Percentiles rank a stretch among this genome's conserved stretches.
Evolutionary conservation across 2,797 vertebrate genomes (phyloP).

Genomic region (Arremon aurantiirostris): DNA sequence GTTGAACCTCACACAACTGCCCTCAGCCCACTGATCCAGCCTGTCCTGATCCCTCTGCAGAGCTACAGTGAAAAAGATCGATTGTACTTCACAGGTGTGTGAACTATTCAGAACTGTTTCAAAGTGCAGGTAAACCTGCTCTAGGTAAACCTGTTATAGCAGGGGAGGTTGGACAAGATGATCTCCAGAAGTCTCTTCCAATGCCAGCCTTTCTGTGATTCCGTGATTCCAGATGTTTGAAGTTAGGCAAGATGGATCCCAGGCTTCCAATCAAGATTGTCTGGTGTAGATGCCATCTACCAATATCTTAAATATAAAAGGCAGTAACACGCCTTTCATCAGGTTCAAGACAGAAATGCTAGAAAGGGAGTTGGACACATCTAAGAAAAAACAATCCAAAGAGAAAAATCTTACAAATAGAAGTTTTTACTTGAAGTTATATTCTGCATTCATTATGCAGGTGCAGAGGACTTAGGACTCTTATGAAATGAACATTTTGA

Average conservation of each 20-base stretch:
- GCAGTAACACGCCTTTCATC: not conserved
- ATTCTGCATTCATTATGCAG: not conserved
- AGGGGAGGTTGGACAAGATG: too few relatives aligned
- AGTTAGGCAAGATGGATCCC: not conserved
- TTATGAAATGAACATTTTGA: not conserved
- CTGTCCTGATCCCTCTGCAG: rapidly evolving
- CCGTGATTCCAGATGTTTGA: not conserved
- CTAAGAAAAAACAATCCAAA: not conserved
- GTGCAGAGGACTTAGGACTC: not conserved
- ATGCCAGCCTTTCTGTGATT: not conserved
- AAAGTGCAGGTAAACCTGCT: rapidly evolving
- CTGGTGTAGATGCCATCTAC: not conserved
- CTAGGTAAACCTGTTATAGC: not conserved
- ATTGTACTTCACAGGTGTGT: not conserved
- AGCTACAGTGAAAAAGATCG: not conserved
- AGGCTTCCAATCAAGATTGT: not conserved
- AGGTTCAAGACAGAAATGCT: not conserved
- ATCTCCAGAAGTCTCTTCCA: not conserved
- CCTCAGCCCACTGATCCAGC: not conserved
- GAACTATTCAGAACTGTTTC: not conserved
- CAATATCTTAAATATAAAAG: not conserved
- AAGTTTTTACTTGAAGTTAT: not conserved
- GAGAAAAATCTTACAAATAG: not conserved
- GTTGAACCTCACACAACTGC: not conserved
- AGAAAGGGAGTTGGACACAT: not conserved